These are phyloP conservation scores for Chrysolina oricalcia DNA, from an alignment of 2,888 invertebrate genomes.

Conservation along the genomic window DNA sequence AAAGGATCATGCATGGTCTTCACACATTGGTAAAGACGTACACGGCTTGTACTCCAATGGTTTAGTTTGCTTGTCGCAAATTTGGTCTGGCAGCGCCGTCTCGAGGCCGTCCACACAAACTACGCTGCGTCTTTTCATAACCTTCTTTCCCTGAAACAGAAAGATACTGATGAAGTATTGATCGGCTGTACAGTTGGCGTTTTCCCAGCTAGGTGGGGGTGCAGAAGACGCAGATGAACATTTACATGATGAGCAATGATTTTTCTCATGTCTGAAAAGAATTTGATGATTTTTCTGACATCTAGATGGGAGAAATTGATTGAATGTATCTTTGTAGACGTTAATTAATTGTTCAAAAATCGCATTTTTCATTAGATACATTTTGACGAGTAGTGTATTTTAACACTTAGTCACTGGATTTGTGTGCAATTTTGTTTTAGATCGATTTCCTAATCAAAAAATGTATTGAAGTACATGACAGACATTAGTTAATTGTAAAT, in stretches of 20 bases:
- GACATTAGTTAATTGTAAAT: too few relatives aligned
- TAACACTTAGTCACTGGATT: too few relatives aligned
- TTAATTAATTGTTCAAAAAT: too few relatives aligned
- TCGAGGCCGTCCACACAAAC: conserved; percentile 86
- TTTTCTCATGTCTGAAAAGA: too few relatives aligned
- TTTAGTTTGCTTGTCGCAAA: conserved; percentile 79
- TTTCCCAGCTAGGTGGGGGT: background rate
- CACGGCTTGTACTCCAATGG: conserved; percentile 82
- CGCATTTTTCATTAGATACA: too few relatives aligned
- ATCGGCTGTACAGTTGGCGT: background rate
- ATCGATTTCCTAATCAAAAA: too few relatives aligned
- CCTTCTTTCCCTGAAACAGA: conserved; percentile 72
- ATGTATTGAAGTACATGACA: too few relatives aligned
- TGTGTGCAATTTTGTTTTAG: too few relatives aligned
- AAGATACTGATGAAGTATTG: background rate
- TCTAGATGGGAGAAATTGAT: too few relatives aligned
- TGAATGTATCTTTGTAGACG: too few relatives aligned
- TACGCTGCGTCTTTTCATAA: conserved; percentile 79
- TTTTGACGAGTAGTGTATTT: too few relatives aligned
- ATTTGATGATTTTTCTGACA: background rate
- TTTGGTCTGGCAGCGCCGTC: conserved; percentile 83
- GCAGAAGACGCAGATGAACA: background rate
- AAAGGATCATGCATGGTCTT: conserved; percentile 30
- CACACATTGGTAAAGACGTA: conserved; percentile 72
- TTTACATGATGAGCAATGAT: too few relatives aligned